These are phyloP conservation scores for Lepeophtheirus nordmannii DNA, from an alignment of 2,888 invertebrate species.

Conservation along the genomic window DNA sequence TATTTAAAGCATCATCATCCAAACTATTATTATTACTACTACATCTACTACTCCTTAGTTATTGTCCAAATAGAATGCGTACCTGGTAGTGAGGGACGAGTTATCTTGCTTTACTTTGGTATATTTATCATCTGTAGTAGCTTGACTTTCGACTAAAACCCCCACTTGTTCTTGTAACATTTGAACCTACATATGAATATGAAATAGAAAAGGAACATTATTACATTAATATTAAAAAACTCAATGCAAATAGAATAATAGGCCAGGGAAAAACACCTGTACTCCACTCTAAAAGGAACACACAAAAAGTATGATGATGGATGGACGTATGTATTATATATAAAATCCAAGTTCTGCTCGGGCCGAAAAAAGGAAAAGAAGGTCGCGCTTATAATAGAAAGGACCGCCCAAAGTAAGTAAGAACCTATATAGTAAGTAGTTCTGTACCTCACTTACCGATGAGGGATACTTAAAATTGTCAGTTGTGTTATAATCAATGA, in stretches of 20 bases:
- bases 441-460: neutral
- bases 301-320: too few relatives aligned
- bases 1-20: neutral
- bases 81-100: conserved; percentile 64
- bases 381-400: too few relatives aligned
- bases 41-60: neutral
- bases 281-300: too few relatives aligned
- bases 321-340: conserved; percentile 30
- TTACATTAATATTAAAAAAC: conserved; percentile 43
- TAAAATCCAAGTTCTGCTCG: neutral
- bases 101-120: conserved; percentile 79
- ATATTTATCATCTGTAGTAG: conserved; percentile 70
- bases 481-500: neutral
- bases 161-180: conserved; percentile 81
- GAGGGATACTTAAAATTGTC: neutral
- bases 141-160: conserved; percentile 70
- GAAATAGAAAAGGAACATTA: conserved; percentile 31
- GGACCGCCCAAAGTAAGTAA: too few relatives aligned
- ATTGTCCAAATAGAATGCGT: conserved; percentile 25
- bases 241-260: conserved; percentile 39
- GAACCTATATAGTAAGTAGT: too few relatives aligned
- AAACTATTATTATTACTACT: conserved; percentile 3
- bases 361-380: too few relatives aligned
- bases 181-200: conserved; percentile 53
- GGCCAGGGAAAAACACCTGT: too few relatives aligned